Percentiles rank a stretch among this genome's conserved stretches.
Evolutionary conservation across 2,888 invertebrate species (phyloP).

Genomic region (Salpingus planirostris): DNA sequence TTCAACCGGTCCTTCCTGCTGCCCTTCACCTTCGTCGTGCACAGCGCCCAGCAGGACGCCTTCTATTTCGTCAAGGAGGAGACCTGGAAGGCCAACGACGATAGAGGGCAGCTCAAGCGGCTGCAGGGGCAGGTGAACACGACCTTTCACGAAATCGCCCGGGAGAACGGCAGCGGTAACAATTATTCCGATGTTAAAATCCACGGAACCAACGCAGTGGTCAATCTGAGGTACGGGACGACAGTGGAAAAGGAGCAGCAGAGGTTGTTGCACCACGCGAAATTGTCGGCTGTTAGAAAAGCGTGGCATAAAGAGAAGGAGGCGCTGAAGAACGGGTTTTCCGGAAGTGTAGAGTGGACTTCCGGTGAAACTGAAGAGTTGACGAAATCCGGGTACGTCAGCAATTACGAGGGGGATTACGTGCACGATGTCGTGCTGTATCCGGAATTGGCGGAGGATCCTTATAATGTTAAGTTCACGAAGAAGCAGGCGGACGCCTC

Average conservation of each 20-base stretch:
- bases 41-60: conserved; percentile 82
- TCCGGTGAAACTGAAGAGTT: conserved; percentile 84
- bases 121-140: conserved; percentile 86
- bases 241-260: conserved; percentile 83
- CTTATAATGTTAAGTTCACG: conserved; percentile 84
- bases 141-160: conserved; percentile 75
- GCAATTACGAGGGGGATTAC: conserved; percentile 85
- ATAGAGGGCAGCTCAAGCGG: conserved; percentile 79
- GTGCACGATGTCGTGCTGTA: conserved; percentile 83
- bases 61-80: conserved; percentile 92
- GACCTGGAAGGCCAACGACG: conserved; percentile 81
- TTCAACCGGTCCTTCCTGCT: conserved; percentile 82
- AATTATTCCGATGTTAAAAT: conserved; percentile 83
- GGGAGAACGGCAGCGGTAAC: conserved; percentile 61
- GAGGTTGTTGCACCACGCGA: conserved; percentile 83
- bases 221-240: conserved; percentile 92
- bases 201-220: conserved; percentile 80
- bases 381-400: conserved; percentile 70
- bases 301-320: conserved; percentile 92
- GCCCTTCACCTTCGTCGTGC: conserved; percentile 80
- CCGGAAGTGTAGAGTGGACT: conserved; percentile 77
- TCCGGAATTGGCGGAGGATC: conserved; percentile 92
- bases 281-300: conserved; percentile 74
- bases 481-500: conserved; percentile 68
- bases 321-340: conserved; percentile 66